Base-by-base conservation (phyloP, 2,888 invertebrate species). In the Polymixis flavicincta region DNA sequence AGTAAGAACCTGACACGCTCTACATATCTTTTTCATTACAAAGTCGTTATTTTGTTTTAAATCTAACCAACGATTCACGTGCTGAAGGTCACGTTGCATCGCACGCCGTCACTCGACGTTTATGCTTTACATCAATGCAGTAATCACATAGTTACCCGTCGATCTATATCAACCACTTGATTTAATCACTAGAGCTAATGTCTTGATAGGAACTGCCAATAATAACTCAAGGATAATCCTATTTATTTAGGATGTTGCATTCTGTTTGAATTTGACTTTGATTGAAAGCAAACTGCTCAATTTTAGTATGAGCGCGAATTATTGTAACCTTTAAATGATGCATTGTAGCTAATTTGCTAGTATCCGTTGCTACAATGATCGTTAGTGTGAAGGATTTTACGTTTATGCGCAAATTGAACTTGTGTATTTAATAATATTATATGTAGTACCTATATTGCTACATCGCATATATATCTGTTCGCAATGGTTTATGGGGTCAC, bases 161-260 rank as follows among this genome's bases (percentile, higher is more conserved):
- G 91, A 93, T 94, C 92, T 91, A 93, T 93, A 93, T 90, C 89
- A 89, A 86, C 89, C 92, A 92, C 93, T 94, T 90, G 92, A 94
- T 93, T 91, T 93, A 92, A 94, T 94, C 90, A 72, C 88, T 90
- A 90, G 88, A 92, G 91, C 89, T 90, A 92, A 92, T 89, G 91
- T 92, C 90, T 89, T 92, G 92, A 92, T 93, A 92, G 86, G 89
- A 78, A 71, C 88, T 88, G 89, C 90, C 92, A 91, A 92, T 92
- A 92, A 92, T 91, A 89, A 89, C 90, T 91, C 91, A 92, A 94
- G 93, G 92, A 93, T 94, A 92, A 92, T 91, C 91, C 88, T 87
- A 88, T 90, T 91, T 89, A 88, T 88, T 88, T 86, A 85, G 81
- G 82, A 88, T 90, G 83, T 85, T 90, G 89, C 89, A 90, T 88